phyloP scores from a whole-genome alignment of 2,797 vertebrate genomes.

The Pipistrellus pipistrellus region DNA sequence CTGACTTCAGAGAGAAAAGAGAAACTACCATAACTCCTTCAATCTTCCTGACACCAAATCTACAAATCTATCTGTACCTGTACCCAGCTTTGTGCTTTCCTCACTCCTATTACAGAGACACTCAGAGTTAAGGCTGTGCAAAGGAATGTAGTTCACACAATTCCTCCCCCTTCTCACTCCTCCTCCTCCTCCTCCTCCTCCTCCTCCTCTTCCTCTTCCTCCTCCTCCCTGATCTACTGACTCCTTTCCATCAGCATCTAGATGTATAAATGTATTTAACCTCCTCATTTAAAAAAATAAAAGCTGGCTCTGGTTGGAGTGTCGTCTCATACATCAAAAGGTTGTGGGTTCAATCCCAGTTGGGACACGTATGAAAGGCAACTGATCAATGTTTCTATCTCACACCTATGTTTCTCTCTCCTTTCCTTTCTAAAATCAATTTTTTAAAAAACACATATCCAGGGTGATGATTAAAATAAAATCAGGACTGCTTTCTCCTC shows the following conservation, averaged over 20 bases:
- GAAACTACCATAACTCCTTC: not conserved
- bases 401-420: no score
- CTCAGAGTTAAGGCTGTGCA: not conserved
- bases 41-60: not conserved
- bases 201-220: no score
- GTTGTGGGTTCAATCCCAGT: no score
- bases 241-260: conserved; percentile 10
- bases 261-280: not conserved
- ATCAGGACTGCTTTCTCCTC: not conserved
- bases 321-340: no score
- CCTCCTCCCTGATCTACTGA: not conserved
- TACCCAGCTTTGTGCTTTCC: not conserved
- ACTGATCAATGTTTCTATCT: no score
- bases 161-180: not conserved
- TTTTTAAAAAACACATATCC: no score
- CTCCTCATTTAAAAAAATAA: not conserved
- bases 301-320: not conserved
- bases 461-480: not conserved
- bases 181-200: no score
- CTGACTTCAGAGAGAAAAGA: not conserved
- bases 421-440: no score
- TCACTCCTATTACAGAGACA: not conserved
- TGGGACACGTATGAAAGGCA: no score
- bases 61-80: not conserved
- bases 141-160: not conserved